Evolutionary conservation across 2,113 vertebrate genomes (phyloP).

Genomic region (Micronycteris hirsuta): DNA sequence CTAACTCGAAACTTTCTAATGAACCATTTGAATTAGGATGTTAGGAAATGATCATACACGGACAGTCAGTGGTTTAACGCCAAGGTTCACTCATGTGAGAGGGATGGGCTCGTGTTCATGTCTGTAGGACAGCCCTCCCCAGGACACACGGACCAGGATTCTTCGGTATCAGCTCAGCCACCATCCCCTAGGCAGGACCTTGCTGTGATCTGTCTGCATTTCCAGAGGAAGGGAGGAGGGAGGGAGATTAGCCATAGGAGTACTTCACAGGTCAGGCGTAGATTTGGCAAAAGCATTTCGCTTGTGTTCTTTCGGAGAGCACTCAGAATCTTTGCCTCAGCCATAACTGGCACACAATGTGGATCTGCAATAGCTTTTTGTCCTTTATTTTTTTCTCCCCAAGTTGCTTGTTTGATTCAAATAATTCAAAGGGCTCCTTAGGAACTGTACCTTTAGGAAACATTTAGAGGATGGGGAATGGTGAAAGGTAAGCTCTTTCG

Average conservation of each 20-base stretch:
- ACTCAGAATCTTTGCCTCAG: background rate
- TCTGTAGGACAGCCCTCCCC: background rate
- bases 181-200: background rate
- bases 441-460: background rate
- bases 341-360: background rate
- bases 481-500: background rate
- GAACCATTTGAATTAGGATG: background rate
- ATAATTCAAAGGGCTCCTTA: background rate
- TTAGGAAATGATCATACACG: background rate
- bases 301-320: background rate
- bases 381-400: background rate
- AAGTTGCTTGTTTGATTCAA: background rate
- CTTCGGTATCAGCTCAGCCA: too few species aligned
- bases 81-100: background rate
- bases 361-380: background rate
- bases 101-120: rapidly evolving
- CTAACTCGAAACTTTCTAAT: background rate
- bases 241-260: rapidly evolving
- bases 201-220: background rate
- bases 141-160: background rate
- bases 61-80: background rate
- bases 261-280: background rate
- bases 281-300: background rate
- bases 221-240: background rate
- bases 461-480: background rate